phyloP scores from a whole-genome alignment of 2,797 vertebrate species.

The Phrynocephalus vlangalii region DNA sequence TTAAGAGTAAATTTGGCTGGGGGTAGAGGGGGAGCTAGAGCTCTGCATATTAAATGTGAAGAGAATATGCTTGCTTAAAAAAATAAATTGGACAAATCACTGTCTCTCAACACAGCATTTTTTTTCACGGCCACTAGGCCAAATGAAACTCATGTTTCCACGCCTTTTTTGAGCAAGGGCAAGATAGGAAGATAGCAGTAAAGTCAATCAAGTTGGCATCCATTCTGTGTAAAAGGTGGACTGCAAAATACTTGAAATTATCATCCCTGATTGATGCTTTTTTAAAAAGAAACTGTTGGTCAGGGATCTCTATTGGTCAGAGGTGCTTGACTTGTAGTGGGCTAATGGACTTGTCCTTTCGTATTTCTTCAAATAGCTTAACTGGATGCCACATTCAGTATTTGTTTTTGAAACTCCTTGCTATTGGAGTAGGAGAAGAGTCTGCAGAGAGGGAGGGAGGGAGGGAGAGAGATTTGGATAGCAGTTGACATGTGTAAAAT shows the following conservation, averaged over 20 bases:
- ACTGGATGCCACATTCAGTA: background rate
- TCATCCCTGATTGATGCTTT: background rate
- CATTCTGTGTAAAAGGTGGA: background rate
- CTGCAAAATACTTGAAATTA: background rate
- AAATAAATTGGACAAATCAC: background rate
- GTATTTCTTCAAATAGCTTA: background rate
- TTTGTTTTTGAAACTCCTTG: background rate
- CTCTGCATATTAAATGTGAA: background rate
- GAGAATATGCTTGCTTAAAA: background rate
- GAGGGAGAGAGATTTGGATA: background rate
- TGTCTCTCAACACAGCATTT: no score
- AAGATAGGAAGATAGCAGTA: background rate
- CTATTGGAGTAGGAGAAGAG: no score
- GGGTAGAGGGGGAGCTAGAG: no score
- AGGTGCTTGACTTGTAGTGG: no score
- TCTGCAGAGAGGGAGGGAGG: no score
- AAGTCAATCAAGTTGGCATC: background rate
- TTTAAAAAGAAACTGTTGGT: background rate
- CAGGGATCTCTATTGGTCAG: no score
- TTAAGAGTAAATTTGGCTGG: background rate
- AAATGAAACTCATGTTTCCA: background rate
- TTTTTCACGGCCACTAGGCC: no score
- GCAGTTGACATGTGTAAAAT: background rate
- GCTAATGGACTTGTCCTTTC: background rate
- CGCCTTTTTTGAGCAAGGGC: background rate